These are phyloP conservation scores for Trinorchestia longiramus DNA, from an alignment of 1,140 invertebrate genomes.

Conservation along the genomic window DNA sequence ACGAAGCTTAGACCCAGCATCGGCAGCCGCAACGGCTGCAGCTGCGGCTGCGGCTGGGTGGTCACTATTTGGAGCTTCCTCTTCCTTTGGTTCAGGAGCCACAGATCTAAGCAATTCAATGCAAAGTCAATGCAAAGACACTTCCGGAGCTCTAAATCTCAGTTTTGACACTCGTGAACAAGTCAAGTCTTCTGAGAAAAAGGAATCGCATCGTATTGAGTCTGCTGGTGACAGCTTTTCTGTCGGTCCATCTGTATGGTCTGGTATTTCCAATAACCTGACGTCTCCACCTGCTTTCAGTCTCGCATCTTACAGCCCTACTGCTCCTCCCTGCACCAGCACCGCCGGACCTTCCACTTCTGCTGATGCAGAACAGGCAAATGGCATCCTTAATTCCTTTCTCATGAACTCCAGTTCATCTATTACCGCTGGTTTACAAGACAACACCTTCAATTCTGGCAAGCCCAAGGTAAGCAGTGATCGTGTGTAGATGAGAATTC, in stretches of 20 bases:
- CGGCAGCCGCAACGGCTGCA: not conserved
- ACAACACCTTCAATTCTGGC: not conserved
- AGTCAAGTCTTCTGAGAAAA: not conserved
- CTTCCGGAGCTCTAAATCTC: slow-evolving; percentile 28
- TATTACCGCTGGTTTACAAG: not conserved
- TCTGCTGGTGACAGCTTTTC: not conserved
- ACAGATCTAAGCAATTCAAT: not conserved
- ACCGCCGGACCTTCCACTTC: not conserved
- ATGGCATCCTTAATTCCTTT: slow-evolving; percentile 31
- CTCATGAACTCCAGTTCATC: slow-evolving; percentile 16
- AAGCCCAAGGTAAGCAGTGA: slow-evolving; percentile 14
- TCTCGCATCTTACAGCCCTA: not conserved
- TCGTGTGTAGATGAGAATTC: not conserved
- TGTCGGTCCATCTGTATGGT: not conserved
- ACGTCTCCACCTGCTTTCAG: slow-evolving; percentile 1
- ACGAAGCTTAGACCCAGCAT: not conserved
- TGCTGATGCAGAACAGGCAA: not conserved
- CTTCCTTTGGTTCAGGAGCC: not conserved
- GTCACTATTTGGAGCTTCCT: not conserved
- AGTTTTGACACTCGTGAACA: slow-evolving; percentile 21
- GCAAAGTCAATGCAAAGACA: too few species aligned
- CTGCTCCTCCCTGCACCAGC: not conserved
- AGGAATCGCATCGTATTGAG: not conserved
- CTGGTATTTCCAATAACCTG: slow-evolving; percentile 11
- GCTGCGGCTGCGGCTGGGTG: not conserved